Evolutionary conservation across 2,797 vertebrate genomes (phyloP).

Genomic region (Euthynnus affinis): DNA sequence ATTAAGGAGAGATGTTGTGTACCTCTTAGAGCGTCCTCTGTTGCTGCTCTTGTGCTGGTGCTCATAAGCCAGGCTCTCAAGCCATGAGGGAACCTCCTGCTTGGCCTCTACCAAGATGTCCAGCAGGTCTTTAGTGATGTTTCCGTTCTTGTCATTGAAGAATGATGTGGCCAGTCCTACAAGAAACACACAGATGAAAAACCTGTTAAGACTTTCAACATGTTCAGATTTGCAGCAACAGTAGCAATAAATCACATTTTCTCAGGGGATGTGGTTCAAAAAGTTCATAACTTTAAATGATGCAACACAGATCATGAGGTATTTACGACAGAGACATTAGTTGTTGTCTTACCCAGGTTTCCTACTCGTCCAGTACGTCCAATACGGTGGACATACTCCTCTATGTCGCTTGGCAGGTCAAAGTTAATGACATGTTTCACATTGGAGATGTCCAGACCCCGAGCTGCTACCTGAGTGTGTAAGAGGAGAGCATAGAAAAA

Average conservation of each 20-base stretch:
- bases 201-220: background rate
- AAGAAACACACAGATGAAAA: background rate
- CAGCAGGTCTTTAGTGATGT: conserved; percentile 96
- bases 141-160: conserved; percentile 95
- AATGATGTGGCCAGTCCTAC: conserved; percentile 96
- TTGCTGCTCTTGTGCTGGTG: conserved; percentile 94
- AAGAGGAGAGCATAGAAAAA: background rate
- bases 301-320: background rate
- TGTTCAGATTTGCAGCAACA: too few relatives aligned
- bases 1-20: background rate
- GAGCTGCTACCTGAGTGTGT: conserved; percentile 90
- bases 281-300: background rate
- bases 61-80: conserved; percentile 95
- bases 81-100: conserved; percentile 96
- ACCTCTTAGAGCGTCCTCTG: conserved; percentile 97
- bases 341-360: conserved; percentile 88
- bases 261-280: background rate
- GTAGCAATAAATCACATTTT: background rate
- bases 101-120: conserved; percentile 97
- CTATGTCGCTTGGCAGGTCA: conserved; percentile 96
- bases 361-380: conserved; percentile 96
- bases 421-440: conserved; percentile 98
- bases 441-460: conserved; percentile 93
- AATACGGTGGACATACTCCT: conserved; percentile 98
- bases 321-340: background rate